Percentiles rank a stretch among this genome's conserved stretches.
Conservation (phyloP, 2,797 vertebrate species). For the Clamator glandarius region DNA sequence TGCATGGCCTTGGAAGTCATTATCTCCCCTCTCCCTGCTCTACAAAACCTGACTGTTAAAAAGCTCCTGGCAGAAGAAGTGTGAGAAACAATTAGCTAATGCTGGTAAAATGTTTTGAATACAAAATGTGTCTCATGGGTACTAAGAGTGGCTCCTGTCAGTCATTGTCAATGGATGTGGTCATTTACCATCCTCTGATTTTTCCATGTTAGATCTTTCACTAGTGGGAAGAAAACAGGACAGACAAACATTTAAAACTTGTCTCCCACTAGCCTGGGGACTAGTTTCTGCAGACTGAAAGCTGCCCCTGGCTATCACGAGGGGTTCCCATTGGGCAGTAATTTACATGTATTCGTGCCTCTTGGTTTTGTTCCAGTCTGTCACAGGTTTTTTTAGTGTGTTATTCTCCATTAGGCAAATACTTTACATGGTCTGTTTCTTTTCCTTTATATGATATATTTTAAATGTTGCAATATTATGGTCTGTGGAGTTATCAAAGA, state of each 20-base stretch:
- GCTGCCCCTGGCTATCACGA: neutral
- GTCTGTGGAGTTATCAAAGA: neutral
- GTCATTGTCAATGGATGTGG: neutral
- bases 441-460: neutral
- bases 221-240: neutral
- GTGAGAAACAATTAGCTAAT: slow-evolving; percentile 11
- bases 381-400: neutral
- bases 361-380: neutral
- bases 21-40: neutral
- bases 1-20: neutral
- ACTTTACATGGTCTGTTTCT: neutral
- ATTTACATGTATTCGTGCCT: neutral
- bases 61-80: neutral
- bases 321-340: neutral
- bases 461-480: neutral
- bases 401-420: neutral
- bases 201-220: neutral
- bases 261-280: neutral
- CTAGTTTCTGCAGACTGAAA: neutral
- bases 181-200: neutral
- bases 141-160: neutral
- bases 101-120: slow-evolving; percentile 5
- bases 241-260: neutral
- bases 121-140: neutral
- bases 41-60: neutral